phyloP scores from a whole-genome alignment of 1,140 invertebrate genomes.

The Tetramorium alpestre region DNA sequence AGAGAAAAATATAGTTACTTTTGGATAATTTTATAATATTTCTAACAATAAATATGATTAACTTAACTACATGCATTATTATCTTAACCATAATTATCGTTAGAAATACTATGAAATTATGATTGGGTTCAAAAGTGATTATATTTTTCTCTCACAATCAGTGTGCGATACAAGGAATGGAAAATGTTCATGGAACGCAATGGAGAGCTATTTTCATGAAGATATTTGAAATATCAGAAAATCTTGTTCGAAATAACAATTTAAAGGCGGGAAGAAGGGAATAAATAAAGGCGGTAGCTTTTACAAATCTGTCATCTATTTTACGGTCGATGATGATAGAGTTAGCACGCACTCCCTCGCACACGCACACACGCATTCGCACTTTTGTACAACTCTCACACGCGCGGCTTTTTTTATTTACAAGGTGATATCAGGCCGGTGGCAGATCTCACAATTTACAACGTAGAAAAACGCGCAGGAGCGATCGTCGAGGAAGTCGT shows the following conservation, averaged over 20 bases:
- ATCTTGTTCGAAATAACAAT: not conserved
- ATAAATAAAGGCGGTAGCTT: conserved; percentile 34
- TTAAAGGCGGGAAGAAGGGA: not conserved
- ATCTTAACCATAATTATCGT: too few species aligned
- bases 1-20: too few species aligned
- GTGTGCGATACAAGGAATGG: not conserved
- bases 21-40: too few species aligned
- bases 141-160: too few species aligned
- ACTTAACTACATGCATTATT: too few species aligned
- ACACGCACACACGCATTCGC: conserved; percentile 56
- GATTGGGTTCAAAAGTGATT: too few species aligned
- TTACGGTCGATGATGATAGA: conserved; percentile 70
- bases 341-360: conserved; percentile 28
- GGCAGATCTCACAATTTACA: conserved; percentile 77
- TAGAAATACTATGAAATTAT: too few species aligned
- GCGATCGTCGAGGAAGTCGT: not conserved
- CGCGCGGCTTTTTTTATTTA: conserved; percentile 76
- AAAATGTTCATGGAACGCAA: not conserved
- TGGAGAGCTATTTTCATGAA: not conserved
- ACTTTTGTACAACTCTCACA: conserved; percentile 77
- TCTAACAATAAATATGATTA: too few species aligned
- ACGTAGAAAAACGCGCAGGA: conserved; percentile 47
- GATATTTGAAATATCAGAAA: not conserved
- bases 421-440: conserved; percentile 58
- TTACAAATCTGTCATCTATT: conserved; percentile 77